Conservation (phyloP, 2,888 invertebrate genomes). For the Tetragnatha montana region DNA sequence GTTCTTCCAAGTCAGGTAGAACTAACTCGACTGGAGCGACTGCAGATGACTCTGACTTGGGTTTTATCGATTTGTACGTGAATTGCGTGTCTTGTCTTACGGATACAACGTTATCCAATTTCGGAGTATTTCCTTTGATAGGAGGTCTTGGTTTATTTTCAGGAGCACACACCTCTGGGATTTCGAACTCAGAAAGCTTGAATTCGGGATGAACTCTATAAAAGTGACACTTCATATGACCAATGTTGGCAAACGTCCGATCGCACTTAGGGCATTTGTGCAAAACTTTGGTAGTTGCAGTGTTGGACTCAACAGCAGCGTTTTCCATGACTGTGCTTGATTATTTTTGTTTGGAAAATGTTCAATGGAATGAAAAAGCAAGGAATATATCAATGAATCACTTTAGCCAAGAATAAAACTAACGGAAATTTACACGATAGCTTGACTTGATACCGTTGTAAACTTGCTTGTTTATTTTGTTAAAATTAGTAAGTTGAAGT, state of each 20-base stretch:
- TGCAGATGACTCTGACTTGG: background rate
- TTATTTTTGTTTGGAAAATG: too few relatives aligned
- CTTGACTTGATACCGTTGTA: too few relatives aligned
- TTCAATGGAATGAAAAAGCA: too few relatives aligned
- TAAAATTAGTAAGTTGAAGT: too few relatives aligned
- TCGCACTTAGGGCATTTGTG: constrained; percentile 36
- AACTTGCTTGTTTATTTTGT: too few relatives aligned
- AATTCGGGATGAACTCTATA: constrained; percentile 40
- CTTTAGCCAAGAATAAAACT: too few relatives aligned
- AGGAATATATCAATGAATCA: too few relatives aligned
- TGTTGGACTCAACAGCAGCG: background rate
- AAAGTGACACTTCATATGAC: constrained; percentile 38
- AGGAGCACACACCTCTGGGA: background rate
- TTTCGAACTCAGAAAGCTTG: constrained; percentile 5
- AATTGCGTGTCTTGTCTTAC: background rate
- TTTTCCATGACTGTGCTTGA: too few relatives aligned
- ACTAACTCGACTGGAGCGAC: background rate
- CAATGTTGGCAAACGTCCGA: constrained; percentile 18
- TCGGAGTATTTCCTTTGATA: background rate
- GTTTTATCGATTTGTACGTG: too few relatives aligned
- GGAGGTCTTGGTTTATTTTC: background rate
- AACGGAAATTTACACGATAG: too few relatives aligned
- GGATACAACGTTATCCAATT: background rate
- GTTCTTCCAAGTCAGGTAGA: background rate
- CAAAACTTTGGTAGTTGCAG: background rate